A percentile compares a stretch with the other conserved stretches of the same genome.
phyloP scores from a whole-genome alignment of 1,140 invertebrate species.

The Drosophila hydei region DNA sequence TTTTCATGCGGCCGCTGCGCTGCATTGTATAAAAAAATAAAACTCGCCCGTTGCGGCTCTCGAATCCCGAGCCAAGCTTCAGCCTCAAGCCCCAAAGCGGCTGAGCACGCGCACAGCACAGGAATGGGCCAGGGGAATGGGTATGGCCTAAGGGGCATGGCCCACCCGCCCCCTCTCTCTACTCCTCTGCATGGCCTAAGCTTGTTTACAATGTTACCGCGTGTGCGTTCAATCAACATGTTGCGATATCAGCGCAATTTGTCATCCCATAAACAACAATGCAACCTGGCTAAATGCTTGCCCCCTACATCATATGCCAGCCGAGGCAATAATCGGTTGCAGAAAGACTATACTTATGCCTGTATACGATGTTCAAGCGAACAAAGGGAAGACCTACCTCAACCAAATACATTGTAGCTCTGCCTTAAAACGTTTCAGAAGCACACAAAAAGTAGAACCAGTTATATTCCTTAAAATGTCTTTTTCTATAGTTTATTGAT shows the following conservation, averaged over 20 bases:
- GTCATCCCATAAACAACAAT: slow-evolving; percentile 77
- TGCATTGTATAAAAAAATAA: slow-evolving; percentile 59
- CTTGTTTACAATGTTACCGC: slow-evolving; percentile 70
- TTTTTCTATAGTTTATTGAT: too few species aligned
- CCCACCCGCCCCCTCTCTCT: background rate
- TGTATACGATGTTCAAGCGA: slow-evolving; percentile 12
- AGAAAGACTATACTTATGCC: slow-evolving; percentile 35
- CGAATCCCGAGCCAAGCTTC: slow-evolving; percentile 29
- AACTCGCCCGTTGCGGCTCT: slow-evolving; percentile 46
- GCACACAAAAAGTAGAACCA: too few species aligned
- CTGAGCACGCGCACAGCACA: slow-evolving; percentile 75
- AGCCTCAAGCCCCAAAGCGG: slow-evolving; percentile 49
- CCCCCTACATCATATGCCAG: slow-evolving; percentile 45
- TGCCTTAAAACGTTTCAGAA: background rate
- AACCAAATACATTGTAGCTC: slow-evolving; percentile 15
- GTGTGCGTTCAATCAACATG: slow-evolving; percentile 81
- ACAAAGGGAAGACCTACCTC: slow-evolving; percentile 39
- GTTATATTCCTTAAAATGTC: too few species aligned
- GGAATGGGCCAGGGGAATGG: slow-evolving; percentile 22
- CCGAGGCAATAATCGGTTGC: slow-evolving; percentile 39
- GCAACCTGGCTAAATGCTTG: slow-evolving; percentile 40
- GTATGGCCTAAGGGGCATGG: slow-evolving; percentile 25
- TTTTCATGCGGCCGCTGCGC: slow-evolving; percentile 62
- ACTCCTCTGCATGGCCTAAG: slow-evolving; percentile 3
- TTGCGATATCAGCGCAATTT: slow-evolving; percentile 81